Evolutionary conservation across 2,797 vertebrate species (phyloP).

Genomic region (Pelochelys cantorii): DNA sequence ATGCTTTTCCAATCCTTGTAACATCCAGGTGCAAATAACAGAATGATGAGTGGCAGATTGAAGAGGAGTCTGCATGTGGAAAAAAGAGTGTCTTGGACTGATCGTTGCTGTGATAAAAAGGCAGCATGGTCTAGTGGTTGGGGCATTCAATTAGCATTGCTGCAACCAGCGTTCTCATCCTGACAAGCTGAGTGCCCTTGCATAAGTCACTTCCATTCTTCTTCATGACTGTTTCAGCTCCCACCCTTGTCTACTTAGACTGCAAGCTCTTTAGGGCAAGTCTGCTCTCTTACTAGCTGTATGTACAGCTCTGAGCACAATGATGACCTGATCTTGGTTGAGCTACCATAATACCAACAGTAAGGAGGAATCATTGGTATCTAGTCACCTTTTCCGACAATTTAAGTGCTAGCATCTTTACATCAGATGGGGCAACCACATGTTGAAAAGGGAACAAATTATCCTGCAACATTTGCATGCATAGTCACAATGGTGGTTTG

Average conservation of each 20-base stretch:
- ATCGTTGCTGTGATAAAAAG: background rate
- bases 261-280: background rate
- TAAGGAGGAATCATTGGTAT: background rate
- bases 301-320: background rate
- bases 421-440: background rate
- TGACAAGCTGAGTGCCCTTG: background rate
- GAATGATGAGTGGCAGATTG: background rate
- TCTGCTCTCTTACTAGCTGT: background rate
- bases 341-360: background rate
- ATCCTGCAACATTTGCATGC: background rate
- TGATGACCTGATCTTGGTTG: background rate
- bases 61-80: background rate
- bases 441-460: background rate
- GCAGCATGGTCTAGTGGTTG: background rate
- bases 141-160: background rate
- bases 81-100: background rate
- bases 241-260: background rate
- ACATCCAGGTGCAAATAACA: background rate
- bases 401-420: background rate
- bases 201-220: background rate
- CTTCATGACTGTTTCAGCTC: background rate
- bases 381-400: background rate
- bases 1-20: background rate
- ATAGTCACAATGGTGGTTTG: background rate
- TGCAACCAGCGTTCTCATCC: background rate